Evolutionary conservation across 1,140 invertebrate genomes (phyloP).

Genomic region (Trinorchestia longiramus): DNA sequence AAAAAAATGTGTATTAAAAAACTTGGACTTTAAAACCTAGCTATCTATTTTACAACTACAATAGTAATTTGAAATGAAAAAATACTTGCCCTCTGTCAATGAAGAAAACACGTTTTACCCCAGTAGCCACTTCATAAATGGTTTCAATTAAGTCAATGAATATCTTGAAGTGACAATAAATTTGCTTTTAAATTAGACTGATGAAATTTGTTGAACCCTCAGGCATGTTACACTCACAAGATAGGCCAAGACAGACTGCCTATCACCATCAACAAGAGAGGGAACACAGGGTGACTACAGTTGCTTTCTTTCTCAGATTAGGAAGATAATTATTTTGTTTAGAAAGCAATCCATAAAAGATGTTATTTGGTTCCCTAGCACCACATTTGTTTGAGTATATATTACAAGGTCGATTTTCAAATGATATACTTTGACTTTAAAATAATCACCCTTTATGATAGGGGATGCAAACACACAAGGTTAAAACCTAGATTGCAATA

Average conservation of each 20-base stretch:
- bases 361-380: not conserved
- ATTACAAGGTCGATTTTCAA: not conserved
- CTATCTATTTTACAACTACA: not conserved
- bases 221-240: not conserved
- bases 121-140: not conserved
- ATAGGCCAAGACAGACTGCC: not conserved
- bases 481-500: not conserved
- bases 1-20: not conserved
- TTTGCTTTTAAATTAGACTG: not conserved
- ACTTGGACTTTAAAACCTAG: not conserved
- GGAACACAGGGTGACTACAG: not conserved
- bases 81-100: not conserved
- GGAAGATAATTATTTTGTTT: not conserved
- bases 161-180: not conserved
- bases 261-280: not conserved
- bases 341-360: not conserved
- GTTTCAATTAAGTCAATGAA: not conserved
- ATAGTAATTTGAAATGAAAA: not conserved
- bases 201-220: not conserved
- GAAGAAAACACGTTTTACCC: not conserved
- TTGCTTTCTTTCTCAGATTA: not conserved
- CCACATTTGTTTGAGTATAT: not conserved
- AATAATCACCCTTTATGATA: not conserved
- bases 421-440: not conserved
- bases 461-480: not conserved